Evolutionary conservation across 64 coral and sea anemone genomes (phyloP).

Genomic region (Dendronephthya gigantea): DNA sequence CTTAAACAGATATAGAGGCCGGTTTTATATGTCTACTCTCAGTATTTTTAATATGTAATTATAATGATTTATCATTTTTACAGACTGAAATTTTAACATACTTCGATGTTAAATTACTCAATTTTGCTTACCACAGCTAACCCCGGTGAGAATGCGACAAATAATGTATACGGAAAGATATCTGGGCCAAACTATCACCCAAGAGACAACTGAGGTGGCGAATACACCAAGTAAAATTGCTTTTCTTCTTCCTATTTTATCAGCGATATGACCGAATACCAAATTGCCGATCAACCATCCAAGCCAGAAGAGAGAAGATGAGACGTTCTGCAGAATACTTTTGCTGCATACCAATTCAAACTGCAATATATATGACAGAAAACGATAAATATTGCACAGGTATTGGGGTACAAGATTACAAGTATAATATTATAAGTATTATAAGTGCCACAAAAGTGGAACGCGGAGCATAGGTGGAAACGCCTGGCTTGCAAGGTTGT

Average conservation of each 20-base stretch:
- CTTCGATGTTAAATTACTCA: background rate
- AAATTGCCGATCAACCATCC: background rate
- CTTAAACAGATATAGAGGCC: too few relatives aligned
- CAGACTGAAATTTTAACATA: too few relatives aligned
- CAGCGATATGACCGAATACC: background rate
- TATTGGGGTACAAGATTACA: too few relatives aligned
- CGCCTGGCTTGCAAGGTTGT: too few relatives aligned
- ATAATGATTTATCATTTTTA: too few relatives aligned
- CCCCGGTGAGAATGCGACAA: background rate
- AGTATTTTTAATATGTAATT: too few relatives aligned
- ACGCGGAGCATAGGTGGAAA: too few relatives aligned
- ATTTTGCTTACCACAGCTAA: background rate
- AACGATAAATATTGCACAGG: background rate
- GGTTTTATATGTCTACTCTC: too few relatives aligned
- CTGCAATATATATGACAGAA: background rate
- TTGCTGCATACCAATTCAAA: background rate
- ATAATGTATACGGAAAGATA: background rate
- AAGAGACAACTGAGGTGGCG: background rate
- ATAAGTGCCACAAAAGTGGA: too few relatives aligned
- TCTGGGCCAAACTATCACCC: background rate
- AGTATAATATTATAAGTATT: too few relatives aligned
- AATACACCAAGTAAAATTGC: background rate
- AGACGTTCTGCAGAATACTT: background rate
- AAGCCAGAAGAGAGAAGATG: background rate
- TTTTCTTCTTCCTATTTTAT: slow-evolving; percentile 13